Evolutionary conservation across 1,140 invertebrate genomes (phyloP).

Genomic region (Macrobrachium nipponense): DNA sequence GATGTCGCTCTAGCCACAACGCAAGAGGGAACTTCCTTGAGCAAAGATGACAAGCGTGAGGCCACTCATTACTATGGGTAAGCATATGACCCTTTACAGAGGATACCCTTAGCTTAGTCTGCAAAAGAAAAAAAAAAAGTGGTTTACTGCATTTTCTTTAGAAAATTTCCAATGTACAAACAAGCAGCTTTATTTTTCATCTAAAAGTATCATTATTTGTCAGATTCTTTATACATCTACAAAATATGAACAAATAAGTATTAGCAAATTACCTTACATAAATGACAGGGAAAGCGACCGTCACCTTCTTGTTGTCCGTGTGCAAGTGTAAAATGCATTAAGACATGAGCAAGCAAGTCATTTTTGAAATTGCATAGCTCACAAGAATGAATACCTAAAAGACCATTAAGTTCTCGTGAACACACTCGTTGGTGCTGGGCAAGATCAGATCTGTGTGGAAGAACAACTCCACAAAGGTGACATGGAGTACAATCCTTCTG

Average conservation of each 20-base stretch:
- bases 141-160: background rate
- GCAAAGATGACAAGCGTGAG: slow-evolving; percentile 43
- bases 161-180: background rate
- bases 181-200: background rate
- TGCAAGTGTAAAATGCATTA: slow-evolving; percentile 38
- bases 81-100: slow-evolving; percentile 56
- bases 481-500: slow-evolving; percentile 51
- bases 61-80: slow-evolving; percentile 55
- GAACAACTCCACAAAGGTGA: slow-evolving; percentile 38
- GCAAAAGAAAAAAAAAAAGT: background rate
- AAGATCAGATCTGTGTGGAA: slow-evolving; percentile 50
- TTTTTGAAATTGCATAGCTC: slow-evolving; percentile 53
- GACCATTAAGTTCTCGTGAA: slow-evolving; percentile 3
- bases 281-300: slow-evolving; percentile 40
- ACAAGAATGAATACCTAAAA: slow-evolving; percentile 33
- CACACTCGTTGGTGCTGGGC: slow-evolving; percentile 50
- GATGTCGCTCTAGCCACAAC: slow-evolving; percentile 38
- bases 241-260: background rate
- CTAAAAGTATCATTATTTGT: too few relatives aligned
- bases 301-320: slow-evolving; percentile 37
- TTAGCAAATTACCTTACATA: slow-evolving; percentile 50
- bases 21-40: slow-evolving; percentile 43
- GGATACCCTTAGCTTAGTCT: slow-evolving; percentile 30
- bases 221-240: background rate
- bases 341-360: slow-evolving; percentile 47